Base-by-base conservation (phyloP, 2,888 invertebrate genomes). In the Agrenia bidenticulata region DNA sequence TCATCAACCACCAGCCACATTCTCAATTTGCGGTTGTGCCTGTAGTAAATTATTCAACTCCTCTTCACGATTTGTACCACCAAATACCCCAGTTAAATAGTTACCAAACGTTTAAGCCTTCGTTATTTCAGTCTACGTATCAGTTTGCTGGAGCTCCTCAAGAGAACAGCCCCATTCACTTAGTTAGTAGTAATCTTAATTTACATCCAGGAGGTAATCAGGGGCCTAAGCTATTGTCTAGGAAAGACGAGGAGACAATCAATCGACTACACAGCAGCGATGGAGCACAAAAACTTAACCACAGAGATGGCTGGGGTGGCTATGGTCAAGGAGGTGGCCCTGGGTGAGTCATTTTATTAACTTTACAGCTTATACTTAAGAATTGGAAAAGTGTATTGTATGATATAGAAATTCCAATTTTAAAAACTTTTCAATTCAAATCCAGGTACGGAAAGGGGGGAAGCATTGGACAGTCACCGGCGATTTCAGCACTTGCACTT, bases 401-500 rank as follows among this genome's bases (percentile, higher is more conserved):
- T n/a, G n/a, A n/a, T n/a, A n/a, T n/a, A n/a, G n/a, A n/a, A n/a
- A n/a, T n/a, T n/a, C n/a, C n/a, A n/a, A n/a, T n/a, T n/a, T n/a
- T n/a, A n/a, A n/a, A n/a, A n/a, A n/a, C n/a, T n/a, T n/a, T n/a
- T n/a, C n/a, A n/a, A n/a, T n/a, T n/a, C n/a, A 32, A 19, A 45
- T 15, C 4, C 19, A 45, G 45, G 45, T 5, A 45, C n/a, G 45
- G 45, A 17, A 15, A n/a, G 19, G 78, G 76, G 23, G 80, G 82
- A 49, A 80, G 84, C 37, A 66, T 45, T 39, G 58, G 58, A 45
- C 69, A 64, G 61, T 66, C 67, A 50, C 70, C 89, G 0, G 89
- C 89, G 9, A 81, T 90, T 78, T 88, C 89, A 11, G 92, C 92
- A 0, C 81, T 93, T 55, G 90, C 92, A 7, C 82, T 93, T 49